Evolutionary conservation across 2,888 invertebrate species (phyloP).

Genomic region (Eucera pruinosa): DNA sequence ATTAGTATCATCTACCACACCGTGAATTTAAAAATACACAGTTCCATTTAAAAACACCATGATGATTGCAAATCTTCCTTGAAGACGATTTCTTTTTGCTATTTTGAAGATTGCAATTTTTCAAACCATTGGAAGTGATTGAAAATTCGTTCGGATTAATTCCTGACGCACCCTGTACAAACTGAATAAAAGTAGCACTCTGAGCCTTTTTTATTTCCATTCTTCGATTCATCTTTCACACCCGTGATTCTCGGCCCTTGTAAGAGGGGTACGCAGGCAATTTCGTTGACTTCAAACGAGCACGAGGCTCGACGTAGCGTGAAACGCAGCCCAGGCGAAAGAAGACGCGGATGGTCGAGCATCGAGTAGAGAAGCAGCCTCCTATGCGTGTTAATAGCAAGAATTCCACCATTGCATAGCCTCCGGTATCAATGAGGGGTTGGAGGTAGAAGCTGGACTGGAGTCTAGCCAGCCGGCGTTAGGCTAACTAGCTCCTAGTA

Average conservation of each 20-base stretch:
- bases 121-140: too few relatives aligned
- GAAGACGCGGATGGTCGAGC: constrained; percentile 52
- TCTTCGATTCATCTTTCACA: constrained; percentile 56
- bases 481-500: constrained; percentile 78
- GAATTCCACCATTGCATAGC: constrained; percentile 49
- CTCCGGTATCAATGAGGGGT: background rate
- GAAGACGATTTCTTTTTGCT: too few relatives aligned
- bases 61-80: too few relatives aligned
- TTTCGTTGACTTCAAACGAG: constrained; percentile 76
- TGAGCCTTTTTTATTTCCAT: too few relatives aligned
- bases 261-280: constrained; percentile 67
- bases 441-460: constrained; percentile 47
- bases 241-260: constrained; percentile 24
- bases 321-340: constrained; percentile 71
- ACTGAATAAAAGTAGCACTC: too few relatives aligned
- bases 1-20: too few relatives aligned
- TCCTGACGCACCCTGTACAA: too few relatives aligned
- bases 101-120: too few relatives aligned
- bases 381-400: constrained; percentile 31
- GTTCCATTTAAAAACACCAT: too few relatives aligned
- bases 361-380: constrained; percentile 4
- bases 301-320: constrained; percentile 74
- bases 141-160: too few relatives aligned
- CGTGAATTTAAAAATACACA: too few relatives aligned
- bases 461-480: constrained; percentile 78